These are phyloP conservation scores for Echeneis naucrates DNA, from an alignment of 2,797 vertebrate genomes.

Conservation along the genomic window DNA sequence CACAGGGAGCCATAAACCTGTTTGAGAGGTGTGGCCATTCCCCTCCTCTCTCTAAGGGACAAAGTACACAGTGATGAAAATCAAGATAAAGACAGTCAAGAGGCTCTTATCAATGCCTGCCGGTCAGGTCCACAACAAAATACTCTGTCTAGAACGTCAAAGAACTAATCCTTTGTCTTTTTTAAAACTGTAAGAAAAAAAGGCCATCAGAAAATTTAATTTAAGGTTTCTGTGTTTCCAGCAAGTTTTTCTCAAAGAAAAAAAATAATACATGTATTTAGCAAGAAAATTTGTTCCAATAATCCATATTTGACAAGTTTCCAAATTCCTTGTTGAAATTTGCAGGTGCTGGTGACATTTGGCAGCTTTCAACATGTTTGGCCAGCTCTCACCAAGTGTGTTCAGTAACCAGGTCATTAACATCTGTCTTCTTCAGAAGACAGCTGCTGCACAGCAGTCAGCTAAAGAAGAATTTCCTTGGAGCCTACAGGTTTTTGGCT, in stretches of 20 bases:
- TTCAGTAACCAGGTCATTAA: conserved; percentile 14
- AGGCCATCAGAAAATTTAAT: neutral
- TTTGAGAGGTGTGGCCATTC: conserved; percentile 79
- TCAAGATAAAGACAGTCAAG: conserved; percentile 56
- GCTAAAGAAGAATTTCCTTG: neutral
- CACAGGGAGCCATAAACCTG: conserved; percentile 83
- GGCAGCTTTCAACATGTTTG: neutral
- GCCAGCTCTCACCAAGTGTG: neutral
- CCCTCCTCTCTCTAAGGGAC: conserved; percentile 57
- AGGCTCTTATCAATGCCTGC: conserved; percentile 23
- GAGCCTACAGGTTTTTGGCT: neutral
- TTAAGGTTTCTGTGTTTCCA: neutral
- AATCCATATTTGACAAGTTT: neutral
- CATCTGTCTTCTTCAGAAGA: neutral
- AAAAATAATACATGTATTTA: neutral
- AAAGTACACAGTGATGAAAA: conserved; percentile 71
- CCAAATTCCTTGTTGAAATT: neutral
- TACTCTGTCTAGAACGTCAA: neutral
- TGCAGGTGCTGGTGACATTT: neutral
- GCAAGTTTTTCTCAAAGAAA: neutral
- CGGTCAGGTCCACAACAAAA: conserved; percentile 3
- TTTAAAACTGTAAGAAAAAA: neutral
- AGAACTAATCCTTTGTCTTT: conserved; percentile 6
- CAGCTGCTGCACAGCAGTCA: neutral
- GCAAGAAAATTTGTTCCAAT: neutral